Evolutionary conservation across 1,140 invertebrate species (phyloP).

Genomic region (Drosophila ananassae): DNA sequence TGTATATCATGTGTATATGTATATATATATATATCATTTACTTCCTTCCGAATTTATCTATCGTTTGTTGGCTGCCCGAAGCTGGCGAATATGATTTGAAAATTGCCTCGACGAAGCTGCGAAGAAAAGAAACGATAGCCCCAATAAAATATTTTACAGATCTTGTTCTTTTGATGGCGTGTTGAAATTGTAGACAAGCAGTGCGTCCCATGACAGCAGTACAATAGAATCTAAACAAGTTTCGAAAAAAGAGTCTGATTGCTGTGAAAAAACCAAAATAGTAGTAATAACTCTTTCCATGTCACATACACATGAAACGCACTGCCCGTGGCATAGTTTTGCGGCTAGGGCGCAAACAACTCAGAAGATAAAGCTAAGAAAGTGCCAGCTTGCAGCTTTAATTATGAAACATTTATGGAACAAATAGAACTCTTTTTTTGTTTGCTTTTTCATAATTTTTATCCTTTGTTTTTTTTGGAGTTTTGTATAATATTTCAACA

Average conservation of each 20-base stretch:
- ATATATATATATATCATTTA: constrained; percentile 40
- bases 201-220: background rate
- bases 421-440: constrained; percentile 30
- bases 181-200: background rate
- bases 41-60: constrained; percentile 54
- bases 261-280: too few relatives aligned
- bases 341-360: background rate
- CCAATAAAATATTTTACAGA: too few relatives aligned
- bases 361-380: constrained; percentile 12
- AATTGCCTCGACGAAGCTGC: background rate
- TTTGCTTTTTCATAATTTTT: constrained; percentile 8
- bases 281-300: too few relatives aligned
- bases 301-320: background rate
- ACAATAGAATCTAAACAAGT: background rate
- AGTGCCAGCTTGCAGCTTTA: constrained; percentile 37
- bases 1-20: constrained; percentile 38
- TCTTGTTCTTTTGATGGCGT: background rate
- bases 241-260: too few relatives aligned
- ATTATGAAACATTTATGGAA: constrained; percentile 39
- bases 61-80: constrained; percentile 44
- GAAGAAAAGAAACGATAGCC: background rate
- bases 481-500: constrained; percentile 14
- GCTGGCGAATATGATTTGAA: constrained; percentile 33
- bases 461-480: background rate
- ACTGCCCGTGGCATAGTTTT: background rate